Evolutionary conservation across 1,140 invertebrate species (phyloP).

Genomic region (Monochamus saltuarius): DNA sequence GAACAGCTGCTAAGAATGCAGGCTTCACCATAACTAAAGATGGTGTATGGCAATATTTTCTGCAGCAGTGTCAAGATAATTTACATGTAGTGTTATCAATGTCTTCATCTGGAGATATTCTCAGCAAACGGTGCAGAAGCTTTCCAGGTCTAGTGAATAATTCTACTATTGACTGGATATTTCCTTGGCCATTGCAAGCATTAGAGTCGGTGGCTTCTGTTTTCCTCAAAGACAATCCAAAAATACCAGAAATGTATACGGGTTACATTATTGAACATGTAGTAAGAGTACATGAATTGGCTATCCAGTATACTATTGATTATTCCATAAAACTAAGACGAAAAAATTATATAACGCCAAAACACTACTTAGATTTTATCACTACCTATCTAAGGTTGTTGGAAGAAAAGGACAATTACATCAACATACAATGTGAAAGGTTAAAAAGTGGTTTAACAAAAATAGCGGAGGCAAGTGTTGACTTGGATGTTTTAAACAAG

Average conservation of each 20-base stretch:
- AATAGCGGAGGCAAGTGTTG: conserved; percentile 75
- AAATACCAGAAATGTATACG: conserved; percentile 51
- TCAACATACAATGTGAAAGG: conserved; percentile 67
- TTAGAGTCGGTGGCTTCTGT: conserved; percentile 80
- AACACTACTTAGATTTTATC: conserved; percentile 86
- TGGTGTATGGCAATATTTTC: conserved; percentile 82
- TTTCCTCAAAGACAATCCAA: conserved; percentile 63
- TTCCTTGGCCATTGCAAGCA: conserved; percentile 88
- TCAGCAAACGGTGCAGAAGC: conserved; percentile 80
- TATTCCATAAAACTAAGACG: conserved; percentile 71
- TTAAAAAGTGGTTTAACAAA: conserved; percentile 71
- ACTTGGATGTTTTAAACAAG: conserved; percentile 71
- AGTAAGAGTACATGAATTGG: conserved; percentile 76
- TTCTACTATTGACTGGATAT: conserved; percentile 92
- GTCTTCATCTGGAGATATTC: conserved; percentile 79
- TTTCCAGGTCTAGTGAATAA: conserved; percentile 91
- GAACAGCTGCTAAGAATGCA: conserved; percentile 66
- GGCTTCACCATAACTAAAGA: conserved; percentile 73
- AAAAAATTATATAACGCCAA: conserved; percentile 85
- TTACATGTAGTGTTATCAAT: conserved; percentile 88
- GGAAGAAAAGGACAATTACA: conserved; percentile 67
- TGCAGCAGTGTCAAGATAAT: conserved; percentile 73
- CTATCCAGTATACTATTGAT: conserved; percentile 70
- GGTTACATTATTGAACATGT: conserved; percentile 75
- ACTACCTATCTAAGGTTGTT: conserved; percentile 74